Conservation (phyloP, 1,140 invertebrate genomes). For the Antheraea pernyi region DNA sequence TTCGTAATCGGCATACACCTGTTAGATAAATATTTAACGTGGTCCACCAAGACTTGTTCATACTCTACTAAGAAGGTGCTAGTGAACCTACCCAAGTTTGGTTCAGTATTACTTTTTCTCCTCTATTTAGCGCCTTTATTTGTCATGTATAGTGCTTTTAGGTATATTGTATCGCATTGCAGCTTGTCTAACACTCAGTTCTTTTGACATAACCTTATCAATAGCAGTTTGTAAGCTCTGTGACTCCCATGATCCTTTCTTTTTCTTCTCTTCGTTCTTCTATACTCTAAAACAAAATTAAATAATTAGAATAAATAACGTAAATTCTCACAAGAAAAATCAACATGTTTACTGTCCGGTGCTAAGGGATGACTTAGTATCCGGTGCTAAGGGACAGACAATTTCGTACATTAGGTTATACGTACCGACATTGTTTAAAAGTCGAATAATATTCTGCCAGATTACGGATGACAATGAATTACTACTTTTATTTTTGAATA, state of each 20-base stretch:
- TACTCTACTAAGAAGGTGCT: conserved; percentile 35
- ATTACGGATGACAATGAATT: too few species aligned
- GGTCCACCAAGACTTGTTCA: conserved; percentile 31
- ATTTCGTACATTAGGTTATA: too few species aligned
- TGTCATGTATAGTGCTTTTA: conserved; percentile 44
- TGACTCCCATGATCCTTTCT: conserved; percentile 36
- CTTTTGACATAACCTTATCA: conserved; percentile 38
- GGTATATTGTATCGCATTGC: conserved; percentile 38
- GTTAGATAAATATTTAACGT: conserved; percentile 39
- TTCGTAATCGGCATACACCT: conserved; percentile 29
- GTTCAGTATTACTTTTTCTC: conserved; percentile 36
- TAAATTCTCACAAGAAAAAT: too few species aligned
- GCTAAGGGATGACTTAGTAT: too few species aligned
- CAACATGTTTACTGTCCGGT: too few species aligned
- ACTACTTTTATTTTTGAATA: too few species aligned
- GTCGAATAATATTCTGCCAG: too few species aligned
- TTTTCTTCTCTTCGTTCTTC: conserved; percentile 20
- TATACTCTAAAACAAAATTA: too few species aligned
- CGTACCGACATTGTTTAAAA: too few species aligned
- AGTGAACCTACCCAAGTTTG: conserved; percentile 39
- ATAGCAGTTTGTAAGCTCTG: conserved; percentile 36
- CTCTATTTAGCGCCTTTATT: conserved; percentile 32
- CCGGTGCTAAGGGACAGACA: too few species aligned
- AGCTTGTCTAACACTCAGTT: conserved; percentile 42
- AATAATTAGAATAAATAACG: too few species aligned